Evolutionary conservation across 1,140 invertebrate genomes (phyloP), one percentile per base, ranked within the genome.

Genomic region (Drosophila ohnishii): DNA sequence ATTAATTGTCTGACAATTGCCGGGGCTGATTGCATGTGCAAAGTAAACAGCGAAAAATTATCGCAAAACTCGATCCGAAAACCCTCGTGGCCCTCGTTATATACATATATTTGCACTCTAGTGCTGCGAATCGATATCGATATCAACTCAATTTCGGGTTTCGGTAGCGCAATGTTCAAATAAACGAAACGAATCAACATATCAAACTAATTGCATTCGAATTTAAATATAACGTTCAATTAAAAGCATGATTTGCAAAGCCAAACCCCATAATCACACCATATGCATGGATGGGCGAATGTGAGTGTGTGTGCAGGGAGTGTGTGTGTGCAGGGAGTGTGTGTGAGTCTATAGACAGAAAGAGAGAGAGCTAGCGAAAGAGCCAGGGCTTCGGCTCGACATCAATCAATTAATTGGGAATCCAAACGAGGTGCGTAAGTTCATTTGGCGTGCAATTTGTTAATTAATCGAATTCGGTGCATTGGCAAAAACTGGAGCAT

Each of bases 401-500:
- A 75, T 39, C 60, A 42, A 78, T 83, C 76, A 87, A 87, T 83
- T 81, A 83, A 83, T 83, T 77, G 44, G 60, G 42, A 57, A 44
- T 14, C 48, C 71, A 55, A 70, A 63, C 66, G 63, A 80, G 79
- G 83, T 77, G 58, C 64, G 74, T 86, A 87, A 82, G 72, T 87
- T 88, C 47, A 66, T 59, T 73, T 50, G 55, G 47, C 55, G 57
- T 53, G 75, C 71, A 64, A 66, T 80, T 80, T 69, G 70, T 83
- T 83, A 86, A 86, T 86, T 87, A 87, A 70, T 83, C 45, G 35
- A 47, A 74, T 76, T 39, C 44, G 55, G 35, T 28, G 57, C 64
- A 71, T 87, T 60, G 45, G 37, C 47, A 57, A 51, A 51, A 81
- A 74, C 11, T 71, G 65, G 65, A 78, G 78, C 82, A 56, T 74